Conservation (phyloP, 2,113 vertebrate genomes). For the Mystacornis crossleyi region DNA sequence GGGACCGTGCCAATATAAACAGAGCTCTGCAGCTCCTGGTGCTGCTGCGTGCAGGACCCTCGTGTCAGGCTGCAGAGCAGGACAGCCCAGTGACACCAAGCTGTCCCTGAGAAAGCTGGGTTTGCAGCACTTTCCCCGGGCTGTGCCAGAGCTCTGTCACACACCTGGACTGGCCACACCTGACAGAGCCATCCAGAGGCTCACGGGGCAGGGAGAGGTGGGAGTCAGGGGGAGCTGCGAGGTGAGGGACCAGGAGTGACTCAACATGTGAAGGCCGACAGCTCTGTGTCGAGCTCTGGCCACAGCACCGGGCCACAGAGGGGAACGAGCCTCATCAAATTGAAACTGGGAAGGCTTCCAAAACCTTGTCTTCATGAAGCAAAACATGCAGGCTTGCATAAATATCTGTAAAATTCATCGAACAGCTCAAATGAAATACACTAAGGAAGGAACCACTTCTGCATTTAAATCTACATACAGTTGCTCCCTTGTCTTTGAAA, state of each 20-base stretch:
- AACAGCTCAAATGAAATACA: neutral
- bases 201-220: neutral
- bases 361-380: neutral
- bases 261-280: neutral
- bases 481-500: slow-evolving; percentile 19
- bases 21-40: neutral
- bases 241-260: neutral
- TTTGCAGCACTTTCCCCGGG: neutral
- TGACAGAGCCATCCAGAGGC: accelerated
- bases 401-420: slow-evolving; percentile 42
- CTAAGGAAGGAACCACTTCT: neutral
- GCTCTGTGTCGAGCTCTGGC: neutral
- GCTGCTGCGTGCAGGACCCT: neutral
- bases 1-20: neutral
- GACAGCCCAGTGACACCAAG: neutral
- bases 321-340: neutral
- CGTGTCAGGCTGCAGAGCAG: neutral
- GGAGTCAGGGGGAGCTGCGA: accelerated
- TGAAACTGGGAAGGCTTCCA: slow-evolving; percentile 16
- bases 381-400: neutral
- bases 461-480: neutral
- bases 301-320: neutral
- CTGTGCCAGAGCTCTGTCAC: neutral
- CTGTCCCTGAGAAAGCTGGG: accelerated
- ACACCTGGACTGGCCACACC: neutral